Base-by-base conservation (phyloP, 2,113 vertebrate species). In the Dendrocopos noguchii region DNA sequence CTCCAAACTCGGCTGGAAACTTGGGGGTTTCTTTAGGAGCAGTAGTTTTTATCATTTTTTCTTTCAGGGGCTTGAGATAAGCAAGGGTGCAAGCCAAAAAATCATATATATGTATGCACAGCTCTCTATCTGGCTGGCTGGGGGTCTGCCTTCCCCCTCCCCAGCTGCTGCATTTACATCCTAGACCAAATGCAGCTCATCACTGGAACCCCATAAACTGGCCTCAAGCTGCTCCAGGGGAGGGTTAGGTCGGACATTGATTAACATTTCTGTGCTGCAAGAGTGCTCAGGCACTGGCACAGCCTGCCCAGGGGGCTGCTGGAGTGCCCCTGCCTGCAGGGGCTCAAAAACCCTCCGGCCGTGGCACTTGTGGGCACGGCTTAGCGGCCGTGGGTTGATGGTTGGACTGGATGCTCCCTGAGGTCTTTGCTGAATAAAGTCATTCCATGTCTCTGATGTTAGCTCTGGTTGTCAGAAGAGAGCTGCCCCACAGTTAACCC, bases 1-100 rank as follows among this genome's bases (percentile, higher is more conserved):
- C 85, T 96, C 96, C 97, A 94, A 97, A 97, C 95, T 97, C 97
- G 96, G 97, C 84, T 57, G 96, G 96, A 94, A 97, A 97, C 96
- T 97, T 97, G 94, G n/a, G 36, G 83, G 84, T 95, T 94, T 24
- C 22, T 13, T 12, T 12, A 7, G 24, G 12, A 25, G 22, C 13
- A 25, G 42, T 44, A 7, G 39, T 9, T 10, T 44, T 84, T 94
- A 80, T 84, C 93, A 9, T 44, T 44, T 65, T 65, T 42, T 53
- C 22, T 90, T 92, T 82, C 88, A 85, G 88, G 80, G 71, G 68
- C 68, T 96, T 91, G 85, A 97, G 96, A 97, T 97, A 97, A 97
- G 73, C 59, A 93, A 74, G 94, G 97, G 84, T 94, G 94, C 91
- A 95, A 94, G 92, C 88, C 78, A 91, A 94, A 96, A 88, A 60